Conservation (phyloP, 2,113 vertebrate genomes). For the Cepphus grylle region DNA sequence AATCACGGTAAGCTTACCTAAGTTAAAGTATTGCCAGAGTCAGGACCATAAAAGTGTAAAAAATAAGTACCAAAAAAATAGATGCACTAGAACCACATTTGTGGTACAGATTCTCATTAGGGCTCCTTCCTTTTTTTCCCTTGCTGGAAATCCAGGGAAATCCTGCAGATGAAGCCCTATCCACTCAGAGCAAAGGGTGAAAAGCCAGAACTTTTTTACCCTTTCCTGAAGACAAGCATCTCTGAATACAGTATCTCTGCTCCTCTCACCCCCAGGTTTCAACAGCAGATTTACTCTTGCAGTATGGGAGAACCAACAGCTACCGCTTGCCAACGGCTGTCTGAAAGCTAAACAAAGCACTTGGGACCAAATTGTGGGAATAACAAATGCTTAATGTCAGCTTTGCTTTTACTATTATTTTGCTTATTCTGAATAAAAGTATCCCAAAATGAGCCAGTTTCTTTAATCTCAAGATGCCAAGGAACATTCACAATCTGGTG, state of each 20-base stretch:
- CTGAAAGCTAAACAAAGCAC: not conserved
- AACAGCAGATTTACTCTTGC: not conserved
- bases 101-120: not conserved
- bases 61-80: not conserved
- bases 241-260: not conserved
- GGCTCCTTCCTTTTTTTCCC: not conserved
- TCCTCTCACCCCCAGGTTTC: not conserved
- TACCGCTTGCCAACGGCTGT: not conserved
- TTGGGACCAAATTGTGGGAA: not conserved
- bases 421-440: not conserved
- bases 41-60: not conserved
- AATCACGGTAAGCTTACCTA: not conserved
- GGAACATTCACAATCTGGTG: not conserved
- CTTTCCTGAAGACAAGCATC: not conserved
- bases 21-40: not conserved
- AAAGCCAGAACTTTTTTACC: not conserved
- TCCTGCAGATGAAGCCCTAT: not conserved
- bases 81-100: not conserved
- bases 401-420: not conserved
- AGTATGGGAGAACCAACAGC: not conserved
- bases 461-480: not conserved
- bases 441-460: not conserved
- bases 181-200: not conserved
- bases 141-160: not conserved
- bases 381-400: not conserved